phyloP scores from a whole-genome alignment of 1,140 invertebrate genomes.

The Drosophila bipectinata region DNA sequence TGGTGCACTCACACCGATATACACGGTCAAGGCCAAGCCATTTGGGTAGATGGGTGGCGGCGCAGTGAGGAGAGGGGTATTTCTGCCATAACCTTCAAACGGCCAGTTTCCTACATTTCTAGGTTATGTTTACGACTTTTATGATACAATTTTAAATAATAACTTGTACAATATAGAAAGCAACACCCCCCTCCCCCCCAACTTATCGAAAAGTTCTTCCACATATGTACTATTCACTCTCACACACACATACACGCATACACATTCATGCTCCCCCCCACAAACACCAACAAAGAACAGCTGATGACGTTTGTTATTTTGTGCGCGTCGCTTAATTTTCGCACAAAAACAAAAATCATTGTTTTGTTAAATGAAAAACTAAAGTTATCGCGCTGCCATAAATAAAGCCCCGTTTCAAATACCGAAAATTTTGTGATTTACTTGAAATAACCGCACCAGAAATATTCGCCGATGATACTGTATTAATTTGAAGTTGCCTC shows the following conservation, averaged over 20 bases:
- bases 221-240: conserved; percentile 7
- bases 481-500: conserved; percentile 19
- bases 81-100: conserved; percentile 69
- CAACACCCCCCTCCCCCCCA: conserved; percentile 11
- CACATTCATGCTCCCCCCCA: conserved; percentile 10
- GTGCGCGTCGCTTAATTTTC: conserved; percentile 57
- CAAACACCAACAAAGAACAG: conserved; percentile 57
- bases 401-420: conserved; percentile 58
- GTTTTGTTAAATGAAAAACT: conserved; percentile 68
- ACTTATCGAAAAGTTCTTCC: conserved; percentile 6
- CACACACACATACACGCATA: conserved; percentile 16
- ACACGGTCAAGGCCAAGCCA: conserved; percentile 76
- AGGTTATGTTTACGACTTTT: conserved; percentile 62
- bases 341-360: conserved; percentile 34
- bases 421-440: conserved; percentile 43
- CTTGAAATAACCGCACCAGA: conserved; percentile 44
- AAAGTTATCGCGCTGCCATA: conserved; percentile 24
- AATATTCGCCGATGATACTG: conserved; percentile 28
- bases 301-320: conserved; percentile 82
- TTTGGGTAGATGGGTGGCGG: conserved; percentile 7
- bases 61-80: conserved; percentile 11
- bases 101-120: conserved; percentile 51
- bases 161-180: conserved; percentile 1
- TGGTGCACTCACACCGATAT: conserved; percentile 29
- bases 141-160: conserved; percentile 22